Conservation (phyloP, 2,888 invertebrate genomes). For the Agrotis exclamationis region DNA sequence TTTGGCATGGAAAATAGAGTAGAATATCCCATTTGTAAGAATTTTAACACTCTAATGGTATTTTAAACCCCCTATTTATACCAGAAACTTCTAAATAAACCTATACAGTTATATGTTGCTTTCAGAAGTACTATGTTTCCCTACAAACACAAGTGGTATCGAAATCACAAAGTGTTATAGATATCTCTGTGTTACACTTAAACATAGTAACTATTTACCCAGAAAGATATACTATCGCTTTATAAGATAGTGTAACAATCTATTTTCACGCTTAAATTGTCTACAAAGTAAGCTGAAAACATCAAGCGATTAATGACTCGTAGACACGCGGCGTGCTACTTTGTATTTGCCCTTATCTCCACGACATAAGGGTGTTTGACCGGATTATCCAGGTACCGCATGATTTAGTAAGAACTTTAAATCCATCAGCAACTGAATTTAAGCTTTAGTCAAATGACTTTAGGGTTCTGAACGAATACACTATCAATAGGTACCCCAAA, state of each 20-base stretch:
- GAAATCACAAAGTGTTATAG: conserved; percentile 17
- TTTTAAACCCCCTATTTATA: too few species aligned
- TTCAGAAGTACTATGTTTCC: neutral
- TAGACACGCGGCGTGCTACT: conserved; percentile 22
- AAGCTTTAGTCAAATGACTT: neutral
- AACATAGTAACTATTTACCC: conserved; percentile 18
- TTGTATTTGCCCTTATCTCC: conserved; percentile 22
- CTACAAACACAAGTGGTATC: conserved; percentile 1
- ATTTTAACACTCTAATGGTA: too few species aligned
- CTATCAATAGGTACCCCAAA: too few species aligned
- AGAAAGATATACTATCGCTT: conserved; percentile 21
- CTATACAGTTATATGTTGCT: conserved; percentile 4
- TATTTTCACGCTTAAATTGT: conserved; percentile 16
- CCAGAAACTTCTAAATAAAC: neutral
- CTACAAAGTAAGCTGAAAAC: conserved; percentile 14
- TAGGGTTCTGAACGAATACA: neutral
- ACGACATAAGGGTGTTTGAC: conserved; percentile 9
- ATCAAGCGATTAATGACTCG: conserved; percentile 22
- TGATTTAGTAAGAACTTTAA: neutral
- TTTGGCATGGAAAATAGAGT: too few species aligned
- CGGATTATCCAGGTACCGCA: neutral
- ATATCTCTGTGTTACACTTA: conserved; percentile 24
- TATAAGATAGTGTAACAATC: conserved; percentile 17
- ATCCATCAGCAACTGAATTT: neutral
- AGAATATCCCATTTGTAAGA: too few species aligned